Conservation (phyloP, 2,888 invertebrate genomes). For the Nomada flava region DNA sequence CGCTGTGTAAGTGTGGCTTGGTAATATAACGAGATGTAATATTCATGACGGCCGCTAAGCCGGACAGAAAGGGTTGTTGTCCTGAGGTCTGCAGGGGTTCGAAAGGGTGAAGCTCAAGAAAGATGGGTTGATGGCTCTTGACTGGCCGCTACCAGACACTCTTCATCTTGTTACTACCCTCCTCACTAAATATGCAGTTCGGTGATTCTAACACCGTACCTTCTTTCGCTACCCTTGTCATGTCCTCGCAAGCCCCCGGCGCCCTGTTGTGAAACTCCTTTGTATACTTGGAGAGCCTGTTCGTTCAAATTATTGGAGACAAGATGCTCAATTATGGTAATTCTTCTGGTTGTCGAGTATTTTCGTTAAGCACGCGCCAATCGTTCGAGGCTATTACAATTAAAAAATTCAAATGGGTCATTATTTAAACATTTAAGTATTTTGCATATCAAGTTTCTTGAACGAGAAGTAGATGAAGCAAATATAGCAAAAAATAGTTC, state of each 20-base stretch:
- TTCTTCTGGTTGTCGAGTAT: neutral
- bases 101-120: conserved; percentile 40
- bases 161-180: conserved; percentile 67
- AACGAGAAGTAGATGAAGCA: no score
- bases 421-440: no score
- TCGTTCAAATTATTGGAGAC: neutral
- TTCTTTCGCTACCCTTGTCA: conserved; percentile 39
- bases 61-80: conserved; percentile 62
- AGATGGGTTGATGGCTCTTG: conserved; percentile 63
- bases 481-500: no score
- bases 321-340: neutral
- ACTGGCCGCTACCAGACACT: conserved; percentile 66
- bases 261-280: conserved; percentile 11
- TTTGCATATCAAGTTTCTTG: no score
- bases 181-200: conserved; percentile 68
- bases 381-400: no score
- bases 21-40: conserved; percentile 70
- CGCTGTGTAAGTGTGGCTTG: conserved; percentile 20
- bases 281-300: neutral
- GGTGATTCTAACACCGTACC: conserved; percentile 43
- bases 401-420: no score
- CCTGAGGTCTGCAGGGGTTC: conserved; percentile 51
- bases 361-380: no score
- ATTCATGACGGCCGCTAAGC: conserved; percentile 68
- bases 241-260: neutral